Base-by-base conservation (phyloP, 2,888 invertebrate genomes). In the Polydrusus cervinus region DNA sequence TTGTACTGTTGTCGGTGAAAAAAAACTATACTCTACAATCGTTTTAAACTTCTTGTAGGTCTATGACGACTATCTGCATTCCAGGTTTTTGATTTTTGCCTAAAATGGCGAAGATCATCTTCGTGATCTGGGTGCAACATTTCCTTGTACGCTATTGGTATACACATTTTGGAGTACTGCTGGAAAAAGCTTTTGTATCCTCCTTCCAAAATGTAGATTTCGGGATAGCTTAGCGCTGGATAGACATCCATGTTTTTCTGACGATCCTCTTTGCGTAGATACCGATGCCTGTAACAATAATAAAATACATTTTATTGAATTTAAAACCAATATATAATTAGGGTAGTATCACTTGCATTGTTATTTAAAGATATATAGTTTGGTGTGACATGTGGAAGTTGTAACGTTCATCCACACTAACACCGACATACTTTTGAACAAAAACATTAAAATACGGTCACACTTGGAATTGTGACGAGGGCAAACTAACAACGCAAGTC, bases 141-240 rank as follows among this genome's bases (percentile, higher is more conserved):
- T 69, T 94, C 93, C 45, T 92, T 91, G 87, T 98, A 97, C 0
- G 90, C 89, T 60, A 90, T 88, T 0, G 96, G 96, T 40, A 90
- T 91, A 83, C 96, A 94, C 61, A 95, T 88, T 0, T 90, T 88
- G 25, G 92, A 88, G 83, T 92, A 91, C 0, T 89, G 87, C 80
- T 91, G 90, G 86, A 90, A 97, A 89, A 99, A 98, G 38, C 90
- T 90, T 83, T 95, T 93, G 88, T 97, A 97, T 49, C 97, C 97
- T 0, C 96, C 96, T 83, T 97, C 94, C 25, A 99, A 89, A 1
- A 99, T 89, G 87, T 99, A 99, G 1, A 97, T 89, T 87, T 99
- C 99, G 0, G 98, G 98, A 89, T 95, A 97, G 84, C 94, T 89
- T 0, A 99, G 89, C 0, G 91, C 88, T 0, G 99, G 99, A 87